Conservation (phyloP, 1,140 invertebrate species). For the Drepana arcuata region DNA sequence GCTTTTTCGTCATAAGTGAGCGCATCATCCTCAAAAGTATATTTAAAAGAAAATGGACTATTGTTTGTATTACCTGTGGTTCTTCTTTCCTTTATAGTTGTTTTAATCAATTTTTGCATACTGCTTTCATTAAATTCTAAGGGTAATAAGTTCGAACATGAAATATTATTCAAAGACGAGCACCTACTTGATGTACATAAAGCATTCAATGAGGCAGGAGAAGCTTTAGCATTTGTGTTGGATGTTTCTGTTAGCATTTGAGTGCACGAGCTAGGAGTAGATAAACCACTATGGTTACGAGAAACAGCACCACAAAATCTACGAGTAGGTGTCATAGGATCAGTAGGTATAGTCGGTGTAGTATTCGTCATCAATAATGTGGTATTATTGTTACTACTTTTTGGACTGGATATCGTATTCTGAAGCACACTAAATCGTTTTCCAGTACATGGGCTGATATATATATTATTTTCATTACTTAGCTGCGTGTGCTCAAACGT, state of each 20-base stretch:
- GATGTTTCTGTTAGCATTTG: slow-evolving; percentile 10
- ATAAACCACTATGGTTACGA: slow-evolving; percentile 13
- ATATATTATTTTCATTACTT: too few species aligned
- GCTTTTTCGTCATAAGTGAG: slow-evolving; percentile 7
- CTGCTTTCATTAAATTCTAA: slow-evolving; percentile 14
- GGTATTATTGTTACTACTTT: slow-evolving; percentile 9
- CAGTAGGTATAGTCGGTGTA: slow-evolving; percentile 12
- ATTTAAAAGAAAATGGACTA: slow-evolving; percentile 9
- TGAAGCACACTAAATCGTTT: slow-evolving; percentile 15
- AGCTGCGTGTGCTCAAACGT: slow-evolving; percentile 1
- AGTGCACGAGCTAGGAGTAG: slow-evolving; percentile 9
- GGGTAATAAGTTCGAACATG: slow-evolving; percentile 8
- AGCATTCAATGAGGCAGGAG: too few species aligned
- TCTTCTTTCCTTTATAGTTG: slow-evolving; percentile 11
- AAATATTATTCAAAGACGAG: slow-evolving; percentile 18
- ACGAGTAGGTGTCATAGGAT: slow-evolving; percentile 12
- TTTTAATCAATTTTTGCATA: slow-evolving; percentile 15
- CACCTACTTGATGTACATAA: too few species aligned
- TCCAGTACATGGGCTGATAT: slow-evolving; percentile 14
- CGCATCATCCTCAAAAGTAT: slow-evolving; percentile 9
- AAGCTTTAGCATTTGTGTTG: slow-evolving; percentile 8
- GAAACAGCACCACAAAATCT: slow-evolving; percentile 10
- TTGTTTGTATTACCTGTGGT: slow-evolving; percentile 11
- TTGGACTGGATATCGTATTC: slow-evolving; percentile 12
- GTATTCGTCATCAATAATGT: slow-evolving; percentile 6